These are phyloP conservation scores for Dryobates pubescens DNA, from an alignment of 2,797 vertebrate species.

Conservation along the genomic window DNA sequence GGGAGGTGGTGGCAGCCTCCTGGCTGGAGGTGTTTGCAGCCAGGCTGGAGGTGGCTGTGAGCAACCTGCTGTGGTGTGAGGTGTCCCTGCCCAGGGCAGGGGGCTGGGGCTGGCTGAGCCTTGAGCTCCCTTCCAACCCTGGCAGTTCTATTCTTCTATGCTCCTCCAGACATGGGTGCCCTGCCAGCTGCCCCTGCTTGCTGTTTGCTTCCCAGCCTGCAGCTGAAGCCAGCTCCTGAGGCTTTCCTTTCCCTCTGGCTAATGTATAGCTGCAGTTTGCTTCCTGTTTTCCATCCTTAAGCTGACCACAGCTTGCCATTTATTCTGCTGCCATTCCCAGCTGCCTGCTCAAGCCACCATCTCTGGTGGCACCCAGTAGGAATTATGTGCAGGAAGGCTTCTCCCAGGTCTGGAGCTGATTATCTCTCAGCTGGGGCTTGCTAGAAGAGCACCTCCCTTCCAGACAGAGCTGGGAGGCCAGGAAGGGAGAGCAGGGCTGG, in stretches of 20 bases:
- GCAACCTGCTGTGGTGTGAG: too few species aligned
- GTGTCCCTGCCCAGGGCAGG: too few species aligned
- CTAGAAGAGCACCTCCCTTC: constrained; percentile 11
- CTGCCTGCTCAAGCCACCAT: constrained; percentile 41
- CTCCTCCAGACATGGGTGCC: neutral
- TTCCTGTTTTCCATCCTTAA: neutral
- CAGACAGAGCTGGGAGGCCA: neutral
- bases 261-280: constrained; percentile 44
- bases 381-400: constrained; percentile 66
- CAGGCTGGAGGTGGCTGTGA: too few species aligned
- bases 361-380: constrained; percentile 57
- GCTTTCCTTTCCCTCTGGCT: constrained; percentile 18
- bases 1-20: too few species aligned
- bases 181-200: neutral
- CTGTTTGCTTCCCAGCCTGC: neutral
- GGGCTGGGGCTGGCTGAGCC: too few species aligned
- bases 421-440: constrained; percentile 17
- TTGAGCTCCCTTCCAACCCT: too few species aligned
- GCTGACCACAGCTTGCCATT: constrained; percentile 63
- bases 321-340: constrained; percentile 58
- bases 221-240: neutral
- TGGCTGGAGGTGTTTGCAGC: too few species aligned
- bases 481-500: neutral
- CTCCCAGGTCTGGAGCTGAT: constrained; percentile 63
- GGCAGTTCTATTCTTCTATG: too few species aligned